A percentile compares a stretch with the other conserved stretches of the same genome.
These are phyloP conservation scores for Setipinna tenuifilis DNA, from an alignment of 2,797 vertebrate species.

Conservation along the genomic window DNA sequence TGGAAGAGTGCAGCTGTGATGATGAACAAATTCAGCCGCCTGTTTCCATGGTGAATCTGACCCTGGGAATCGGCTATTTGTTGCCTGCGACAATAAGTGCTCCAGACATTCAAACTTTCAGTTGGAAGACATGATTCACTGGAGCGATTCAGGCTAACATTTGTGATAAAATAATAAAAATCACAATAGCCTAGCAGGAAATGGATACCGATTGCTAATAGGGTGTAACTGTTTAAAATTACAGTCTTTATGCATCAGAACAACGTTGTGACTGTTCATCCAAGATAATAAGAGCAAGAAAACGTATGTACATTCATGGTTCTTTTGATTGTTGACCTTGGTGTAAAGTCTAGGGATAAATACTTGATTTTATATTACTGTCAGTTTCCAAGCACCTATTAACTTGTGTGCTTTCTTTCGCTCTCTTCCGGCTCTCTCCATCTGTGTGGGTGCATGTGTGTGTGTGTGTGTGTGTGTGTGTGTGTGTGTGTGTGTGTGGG, in stretches of 20 bases:
- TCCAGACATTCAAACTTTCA: background rate
- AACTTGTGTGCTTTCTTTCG: background rate
- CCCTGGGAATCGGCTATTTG: background rate
- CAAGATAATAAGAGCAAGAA: background rate
- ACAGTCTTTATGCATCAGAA: background rate
- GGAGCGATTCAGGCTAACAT: background rate
- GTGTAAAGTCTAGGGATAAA: background rate
- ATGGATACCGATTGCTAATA: background rate
- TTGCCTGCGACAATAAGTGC: background rate
- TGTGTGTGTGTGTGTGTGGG: background rate
- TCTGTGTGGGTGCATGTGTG: background rate
- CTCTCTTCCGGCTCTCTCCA: too few relatives aligned
- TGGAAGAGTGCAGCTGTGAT: background rate
- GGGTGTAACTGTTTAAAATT: background rate
- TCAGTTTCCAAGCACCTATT: background rate
- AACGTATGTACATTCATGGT: background rate
- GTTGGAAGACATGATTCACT: background rate
- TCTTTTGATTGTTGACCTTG: background rate
- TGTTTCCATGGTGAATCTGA: constrained; percentile 32
- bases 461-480: background rate
- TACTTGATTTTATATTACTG: background rate
- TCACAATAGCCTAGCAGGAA: background rate
- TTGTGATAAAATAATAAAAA: background rate
- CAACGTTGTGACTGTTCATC: constrained; percentile 13
- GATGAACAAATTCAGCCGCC: background rate